These are phyloP conservation scores for Sepioteuthis lessoniana DNA, from an alignment of 2,888 invertebrate genomes.

Conservation along the genomic window DNA sequence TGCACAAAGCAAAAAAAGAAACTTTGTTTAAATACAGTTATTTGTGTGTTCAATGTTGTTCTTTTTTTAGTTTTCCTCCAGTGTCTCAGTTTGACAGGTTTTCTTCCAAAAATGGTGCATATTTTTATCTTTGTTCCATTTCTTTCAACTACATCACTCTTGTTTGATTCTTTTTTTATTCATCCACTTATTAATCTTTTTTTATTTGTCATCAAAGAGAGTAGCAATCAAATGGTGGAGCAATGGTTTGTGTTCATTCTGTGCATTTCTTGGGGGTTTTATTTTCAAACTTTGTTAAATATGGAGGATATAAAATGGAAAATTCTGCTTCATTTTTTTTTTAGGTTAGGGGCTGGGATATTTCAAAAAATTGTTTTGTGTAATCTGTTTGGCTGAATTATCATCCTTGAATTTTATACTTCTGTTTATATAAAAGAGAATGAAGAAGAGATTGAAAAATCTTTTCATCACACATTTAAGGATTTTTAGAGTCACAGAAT, in stretches of 20 bases:
- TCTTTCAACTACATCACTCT: neutral
- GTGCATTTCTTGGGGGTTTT: neutral
- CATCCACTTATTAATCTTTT: neutral
- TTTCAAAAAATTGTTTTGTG: too few species aligned
- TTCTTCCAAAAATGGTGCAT: neutral
- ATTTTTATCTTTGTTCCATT: neutral
- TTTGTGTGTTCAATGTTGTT: neutral
- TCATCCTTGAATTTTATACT: too few species aligned
- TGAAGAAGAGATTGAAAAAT: neutral
- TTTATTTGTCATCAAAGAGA: neutral
- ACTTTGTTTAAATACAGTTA: neutral
- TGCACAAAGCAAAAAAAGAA: neutral
- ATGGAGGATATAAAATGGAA: too few species aligned
- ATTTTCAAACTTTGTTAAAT: too few species aligned
- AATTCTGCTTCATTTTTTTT: neutral
- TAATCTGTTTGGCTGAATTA: too few species aligned
- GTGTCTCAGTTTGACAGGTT: neutral
- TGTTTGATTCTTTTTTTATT: neutral
- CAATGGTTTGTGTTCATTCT: slow-evolving; percentile 33
- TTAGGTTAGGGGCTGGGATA: neutral
- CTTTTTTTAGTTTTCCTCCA: neutral
- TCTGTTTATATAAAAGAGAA: too few species aligned
- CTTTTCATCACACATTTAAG: neutral
- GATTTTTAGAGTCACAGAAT: neutral
- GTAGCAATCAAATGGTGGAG: neutral